These are phyloP conservation scores for Ibidorhyncha struthersii DNA, from an alignment of 2,113 vertebrate genomes.

Conservation along the genomic window DNA sequence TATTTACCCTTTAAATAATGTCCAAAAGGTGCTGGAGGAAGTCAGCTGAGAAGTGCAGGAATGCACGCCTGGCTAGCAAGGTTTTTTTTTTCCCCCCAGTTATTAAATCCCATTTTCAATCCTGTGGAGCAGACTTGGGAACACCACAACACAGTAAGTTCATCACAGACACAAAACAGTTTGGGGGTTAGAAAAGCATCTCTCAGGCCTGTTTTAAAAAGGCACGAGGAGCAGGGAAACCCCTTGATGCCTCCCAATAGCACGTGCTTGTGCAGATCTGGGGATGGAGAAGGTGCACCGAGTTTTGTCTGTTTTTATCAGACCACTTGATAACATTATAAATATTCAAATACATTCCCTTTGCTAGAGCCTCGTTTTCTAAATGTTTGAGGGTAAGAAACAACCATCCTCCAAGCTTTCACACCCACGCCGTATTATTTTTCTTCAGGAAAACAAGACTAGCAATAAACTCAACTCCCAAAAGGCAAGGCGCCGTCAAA, in stretches of 20 bases:
- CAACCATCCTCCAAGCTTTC: neutral
- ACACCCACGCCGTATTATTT: neutral
- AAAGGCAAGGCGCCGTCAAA: neutral
- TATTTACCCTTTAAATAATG: neutral
- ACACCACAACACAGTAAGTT: no score
- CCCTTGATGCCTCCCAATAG: neutral
- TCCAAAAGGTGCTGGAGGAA: neutral
- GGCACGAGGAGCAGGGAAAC: neutral
- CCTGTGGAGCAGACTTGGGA: neutral
- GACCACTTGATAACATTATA: neutral
- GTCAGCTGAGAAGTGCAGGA: neutral
- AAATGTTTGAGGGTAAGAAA: neutral
- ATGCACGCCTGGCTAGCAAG: fast-evolving
- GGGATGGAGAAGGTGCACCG: neutral
- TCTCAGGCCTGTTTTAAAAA: fast-evolving
- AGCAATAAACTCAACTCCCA: neutral
- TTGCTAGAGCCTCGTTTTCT: neutral
- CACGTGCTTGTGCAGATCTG: neutral
- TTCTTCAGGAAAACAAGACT: neutral
- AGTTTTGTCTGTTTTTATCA: neutral
- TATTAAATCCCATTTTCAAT: neutral
- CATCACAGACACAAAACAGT: neutral
- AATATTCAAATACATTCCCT: neutral
- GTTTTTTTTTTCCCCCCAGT: neutral
- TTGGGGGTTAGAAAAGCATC: neutral